These are phyloP conservation scores for Eidolon dupreanum DNA, from an alignment of 2,797 vertebrate genomes.

Conservation along the genomic window DNA sequence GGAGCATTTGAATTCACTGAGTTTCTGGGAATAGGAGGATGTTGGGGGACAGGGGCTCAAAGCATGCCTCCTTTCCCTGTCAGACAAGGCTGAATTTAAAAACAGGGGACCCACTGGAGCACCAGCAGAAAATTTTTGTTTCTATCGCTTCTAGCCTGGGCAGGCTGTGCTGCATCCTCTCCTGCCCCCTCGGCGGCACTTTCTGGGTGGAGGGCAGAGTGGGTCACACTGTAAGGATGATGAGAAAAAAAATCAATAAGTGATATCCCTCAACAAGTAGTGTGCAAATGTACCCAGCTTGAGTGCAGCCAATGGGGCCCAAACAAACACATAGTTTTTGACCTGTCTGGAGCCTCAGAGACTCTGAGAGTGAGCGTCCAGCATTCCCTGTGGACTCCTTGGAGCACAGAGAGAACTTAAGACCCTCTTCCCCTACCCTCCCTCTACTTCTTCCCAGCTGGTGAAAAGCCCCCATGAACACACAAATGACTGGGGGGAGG, in stretches of 20 bases:
- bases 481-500: neutral
- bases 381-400: neutral
- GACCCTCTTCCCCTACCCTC: neutral
- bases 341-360: neutral
- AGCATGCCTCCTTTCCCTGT: neutral
- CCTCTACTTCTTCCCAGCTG: neutral
- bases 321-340: neutral
- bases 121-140: neutral
- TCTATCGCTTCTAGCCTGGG: neutral
- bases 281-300: neutral
- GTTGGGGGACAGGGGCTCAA: neutral
- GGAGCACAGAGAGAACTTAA: neutral
- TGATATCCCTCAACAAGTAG: neutral
- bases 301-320: neutral
- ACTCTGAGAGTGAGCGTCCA: neutral
- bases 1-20: neutral
- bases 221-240: neutral
- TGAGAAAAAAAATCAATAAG: neutral
- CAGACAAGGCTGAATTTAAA: neutral
- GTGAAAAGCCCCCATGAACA: neutral
- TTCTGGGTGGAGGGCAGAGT: neutral
- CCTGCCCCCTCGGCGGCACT: neutral
- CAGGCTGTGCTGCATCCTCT: neutral
- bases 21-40: neutral
- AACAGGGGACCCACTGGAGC: neutral